These are phyloP conservation scores for Alouatta palliata DNA, from an alignment of 2,113 vertebrate species.

Conservation along the genomic window DNA sequence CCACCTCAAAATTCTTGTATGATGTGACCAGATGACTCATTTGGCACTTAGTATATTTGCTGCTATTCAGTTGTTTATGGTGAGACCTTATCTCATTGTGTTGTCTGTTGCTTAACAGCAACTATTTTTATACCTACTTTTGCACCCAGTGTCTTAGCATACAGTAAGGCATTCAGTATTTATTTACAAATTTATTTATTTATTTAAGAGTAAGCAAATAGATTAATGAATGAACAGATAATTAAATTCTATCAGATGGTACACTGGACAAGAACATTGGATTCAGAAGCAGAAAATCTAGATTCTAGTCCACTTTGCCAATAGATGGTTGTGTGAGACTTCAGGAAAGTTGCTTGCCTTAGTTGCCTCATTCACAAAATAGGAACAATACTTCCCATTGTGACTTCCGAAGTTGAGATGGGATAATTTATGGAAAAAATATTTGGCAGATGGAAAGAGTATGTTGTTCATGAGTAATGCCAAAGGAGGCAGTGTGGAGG, in stretches of 20 bases:
- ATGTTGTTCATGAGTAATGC: not conserved
- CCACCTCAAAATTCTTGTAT: not conserved
- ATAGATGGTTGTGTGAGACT: not conserved
- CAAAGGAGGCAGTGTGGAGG: not conserved
- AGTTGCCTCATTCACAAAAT: conserved; percentile 23
- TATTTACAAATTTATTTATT: not conserved
- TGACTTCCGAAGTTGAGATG: conserved; percentile 14
- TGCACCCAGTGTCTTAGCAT: not conserved
- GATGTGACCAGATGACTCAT: not conserved
- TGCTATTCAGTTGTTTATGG: conserved; percentile 4
- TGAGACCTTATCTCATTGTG: not conserved
- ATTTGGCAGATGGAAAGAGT: not conserved
- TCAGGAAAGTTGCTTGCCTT: conserved; percentile 4
- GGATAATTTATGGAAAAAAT: not conserved
- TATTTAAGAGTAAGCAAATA: conserved; percentile 9
- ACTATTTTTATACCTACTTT: conserved; percentile 22
- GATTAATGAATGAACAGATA: conserved; percentile 4
- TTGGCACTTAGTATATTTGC: not conserved
- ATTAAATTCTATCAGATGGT: conserved; percentile 11
- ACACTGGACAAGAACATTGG: conserved; percentile 15
- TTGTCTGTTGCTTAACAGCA: not conserved
- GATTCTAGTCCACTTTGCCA: conserved; percentile 11
- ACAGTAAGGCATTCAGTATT: not conserved
- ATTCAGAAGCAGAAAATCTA: conserved; percentile 9
- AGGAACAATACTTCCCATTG: not conserved